Conservation (phyloP, 2,888 invertebrate species). For the Patella ulyssiponensis region DNA sequence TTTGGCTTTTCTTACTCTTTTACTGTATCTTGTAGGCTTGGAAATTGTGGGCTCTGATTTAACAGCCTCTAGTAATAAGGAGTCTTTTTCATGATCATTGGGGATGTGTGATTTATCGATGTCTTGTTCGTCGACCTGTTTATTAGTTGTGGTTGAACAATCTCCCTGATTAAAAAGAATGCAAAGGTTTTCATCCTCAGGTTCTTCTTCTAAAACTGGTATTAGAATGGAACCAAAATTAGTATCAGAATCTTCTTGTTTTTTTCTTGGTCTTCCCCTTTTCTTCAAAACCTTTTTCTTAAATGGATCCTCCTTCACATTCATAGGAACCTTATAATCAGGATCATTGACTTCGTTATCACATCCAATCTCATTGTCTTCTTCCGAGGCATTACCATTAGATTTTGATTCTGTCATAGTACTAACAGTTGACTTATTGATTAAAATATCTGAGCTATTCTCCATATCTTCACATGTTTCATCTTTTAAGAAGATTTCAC, state of each 20-base stretch:
- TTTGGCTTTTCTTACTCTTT: slow-evolving; percentile 25
- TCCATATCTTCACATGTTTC: slow-evolving; percentile 10
- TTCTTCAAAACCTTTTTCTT: neutral
- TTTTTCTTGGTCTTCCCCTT: slow-evolving; percentile 40
- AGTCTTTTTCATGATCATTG: slow-evolving; percentile 21
- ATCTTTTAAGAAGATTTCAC: slow-evolving; percentile 39
- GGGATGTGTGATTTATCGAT: neutral
- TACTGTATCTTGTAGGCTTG: neutral
- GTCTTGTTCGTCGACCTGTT: slow-evolving; percentile 13
- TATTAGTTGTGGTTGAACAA: slow-evolving; percentile 25
- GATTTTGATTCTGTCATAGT: slow-evolving; percentile 13
- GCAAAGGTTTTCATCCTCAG: slow-evolving; percentile 29
- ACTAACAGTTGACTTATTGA: slow-evolving; percentile 1
- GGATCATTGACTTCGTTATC: slow-evolving; percentile 1
- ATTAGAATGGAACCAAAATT: slow-evolving; percentile 29
- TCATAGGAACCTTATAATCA: slow-evolving; percentile 6
- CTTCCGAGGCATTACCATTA: slow-evolving; percentile 5
- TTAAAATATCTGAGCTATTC: neutral
- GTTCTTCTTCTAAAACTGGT: slow-evolving; percentile 36
- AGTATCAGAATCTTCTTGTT: slow-evolving; percentile 26
- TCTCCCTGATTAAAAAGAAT: slow-evolving; percentile 12
- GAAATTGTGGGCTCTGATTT: neutral
- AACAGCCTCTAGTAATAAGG: neutral
- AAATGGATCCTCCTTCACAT: no score
- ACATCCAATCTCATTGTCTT: slow-evolving; percentile 15